Percentiles rank a stretch among this genome's conserved stretches.
Evolutionary conservation across 2,113 vertebrate species (phyloP).

Genomic region (Spilogale gracilis): DNA sequence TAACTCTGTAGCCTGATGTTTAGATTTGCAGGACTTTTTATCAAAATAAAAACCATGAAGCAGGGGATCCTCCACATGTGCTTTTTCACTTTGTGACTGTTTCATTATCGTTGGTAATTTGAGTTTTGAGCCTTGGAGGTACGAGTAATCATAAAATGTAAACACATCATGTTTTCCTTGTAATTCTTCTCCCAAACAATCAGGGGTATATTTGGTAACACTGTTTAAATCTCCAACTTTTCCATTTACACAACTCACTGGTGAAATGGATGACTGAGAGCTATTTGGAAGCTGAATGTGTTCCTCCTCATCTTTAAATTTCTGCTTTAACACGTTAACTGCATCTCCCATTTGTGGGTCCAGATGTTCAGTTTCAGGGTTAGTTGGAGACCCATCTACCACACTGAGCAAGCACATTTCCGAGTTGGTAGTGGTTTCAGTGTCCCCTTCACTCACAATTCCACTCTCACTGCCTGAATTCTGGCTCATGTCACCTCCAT

Average conservation of each 20-base stretch:
- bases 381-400: conserved; percentile 84
- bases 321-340: conserved; percentile 83
- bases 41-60: conserved; percentile 88
- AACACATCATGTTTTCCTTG: conserved; percentile 88
- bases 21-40: conserved; percentile 90
- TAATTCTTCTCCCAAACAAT: conserved; percentile 85
- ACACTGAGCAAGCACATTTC: conserved; percentile 88
- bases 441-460: conserved; percentile 95
- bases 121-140: conserved; percentile 90
- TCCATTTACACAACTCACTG: conserved; percentile 82
- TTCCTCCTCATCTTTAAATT: conserved; percentile 84
- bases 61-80: conserved; percentile 85
- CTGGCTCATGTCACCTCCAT: conserved; percentile 87
- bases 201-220: conserved; percentile 76
- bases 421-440: conserved; percentile 91
- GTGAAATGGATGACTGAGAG: conserved; percentile 81
- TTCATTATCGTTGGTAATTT: conserved; percentile 88
- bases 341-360: conserved; percentile 82
- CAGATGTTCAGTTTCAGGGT: conserved; percentile 82
- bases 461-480: conserved; percentile 96
- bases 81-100: conserved; percentile 84
- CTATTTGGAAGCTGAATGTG: conserved; percentile 79
- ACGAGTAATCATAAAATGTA: conserved; percentile 92
- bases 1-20: conserved; percentile 87
- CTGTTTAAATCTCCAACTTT: conserved; percentile 85